Evolutionary conservation across 2,113 vertebrate genomes (phyloP), one percentile per base, ranked within the genome.

Genomic region (Solea senegalensis): DNA sequence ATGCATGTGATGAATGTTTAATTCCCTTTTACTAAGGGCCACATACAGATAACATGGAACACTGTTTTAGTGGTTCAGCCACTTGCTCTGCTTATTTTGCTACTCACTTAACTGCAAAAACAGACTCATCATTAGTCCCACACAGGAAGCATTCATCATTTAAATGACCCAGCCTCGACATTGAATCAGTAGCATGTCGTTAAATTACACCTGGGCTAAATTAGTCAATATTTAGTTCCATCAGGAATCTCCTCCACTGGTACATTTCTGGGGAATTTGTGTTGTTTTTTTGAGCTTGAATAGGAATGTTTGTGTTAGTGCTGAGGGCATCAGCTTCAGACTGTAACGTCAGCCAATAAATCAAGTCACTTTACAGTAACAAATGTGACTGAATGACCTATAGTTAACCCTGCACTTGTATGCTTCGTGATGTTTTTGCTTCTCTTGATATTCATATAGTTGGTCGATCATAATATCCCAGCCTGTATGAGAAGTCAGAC

Each of bases 221-320:
- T 5, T 41, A 53, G 84, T 83, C 82, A 87, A 85, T 86, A 81
- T 90, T 87, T 78, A 53, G 54, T 57, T 85, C 78, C 69, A 69
- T 78, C 66, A 74, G 54, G 67, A 62, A 63, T 65, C 72, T 72
- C 58, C 80, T 78, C 69, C 74, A n/a, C 27, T 61, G 72, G 78
- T 78, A 78, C 90, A 90, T 82, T 88, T 90, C 91, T 83, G 70
- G 13, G 50, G 80, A 49, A 82, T 88, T 76, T 77, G 62, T 64
- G 7, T 5, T 56, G 83, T 81, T 86, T 89, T 84, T 87, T 90
- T 88, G 79, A 81, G 74, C 69, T 79, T 60, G 69, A 76, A 63
- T 59, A 73, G 79, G 79, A 88, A 78, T 83, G 84, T 86, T 87
- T 90, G 78, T 86, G 44, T 72, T 81, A 79, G 66, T 62, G 61